Evolutionary conservation across 2,113 vertebrate genomes (phyloP).

Genomic region (Blennius ocellaris): DNA sequence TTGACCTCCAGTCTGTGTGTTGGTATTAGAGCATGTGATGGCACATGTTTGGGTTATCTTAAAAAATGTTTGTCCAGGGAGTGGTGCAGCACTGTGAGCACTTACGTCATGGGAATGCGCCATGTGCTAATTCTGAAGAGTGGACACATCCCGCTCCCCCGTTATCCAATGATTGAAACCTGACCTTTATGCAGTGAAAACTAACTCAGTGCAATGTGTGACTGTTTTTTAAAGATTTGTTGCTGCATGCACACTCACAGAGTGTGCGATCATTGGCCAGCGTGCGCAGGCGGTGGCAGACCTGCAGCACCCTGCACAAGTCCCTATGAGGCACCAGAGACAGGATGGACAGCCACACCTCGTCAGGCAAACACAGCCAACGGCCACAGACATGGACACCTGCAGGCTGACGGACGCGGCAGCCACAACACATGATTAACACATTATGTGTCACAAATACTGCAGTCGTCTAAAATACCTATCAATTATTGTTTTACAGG

Average conservation of each 20-base stretch:
- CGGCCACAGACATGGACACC: conserved; percentile 9
- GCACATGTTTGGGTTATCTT: conserved; percentile 59
- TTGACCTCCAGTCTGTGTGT: conserved; percentile 18
- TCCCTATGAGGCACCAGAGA: conserved; percentile 66
- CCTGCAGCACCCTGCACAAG: conserved; percentile 53
- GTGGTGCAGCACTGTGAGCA: conserved; percentile 70
- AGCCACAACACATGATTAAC: neutral
- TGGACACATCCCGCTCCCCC: conserved; percentile 15
- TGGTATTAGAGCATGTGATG: conserved; percentile 55
- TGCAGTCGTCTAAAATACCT: too few species aligned
- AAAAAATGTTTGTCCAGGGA: conserved; percentile 82
- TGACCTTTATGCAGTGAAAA: conserved; percentile 6
- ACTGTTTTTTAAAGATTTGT: neutral
- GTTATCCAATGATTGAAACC: neutral
- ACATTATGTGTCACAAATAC: too few species aligned
- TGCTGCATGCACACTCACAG: conserved; percentile 64
- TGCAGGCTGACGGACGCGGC: conserved; percentile 29
- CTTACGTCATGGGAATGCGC: conserved; percentile 79
- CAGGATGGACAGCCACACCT: conserved; percentile 75
- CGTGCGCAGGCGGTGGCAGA: conserved; percentile 61
- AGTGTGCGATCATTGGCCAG: conserved; percentile 71
- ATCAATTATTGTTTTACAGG: too few species aligned
- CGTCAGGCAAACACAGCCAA: conserved; percentile 77
- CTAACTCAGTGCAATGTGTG: neutral
- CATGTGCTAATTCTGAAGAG: conserved; percentile 68